A percentile compares a stretch with the other conserved stretches of the same genome.
Evolutionary conservation across 1,140 invertebrate genomes (phyloP).

Genomic region (Augochlora pura): DNA sequence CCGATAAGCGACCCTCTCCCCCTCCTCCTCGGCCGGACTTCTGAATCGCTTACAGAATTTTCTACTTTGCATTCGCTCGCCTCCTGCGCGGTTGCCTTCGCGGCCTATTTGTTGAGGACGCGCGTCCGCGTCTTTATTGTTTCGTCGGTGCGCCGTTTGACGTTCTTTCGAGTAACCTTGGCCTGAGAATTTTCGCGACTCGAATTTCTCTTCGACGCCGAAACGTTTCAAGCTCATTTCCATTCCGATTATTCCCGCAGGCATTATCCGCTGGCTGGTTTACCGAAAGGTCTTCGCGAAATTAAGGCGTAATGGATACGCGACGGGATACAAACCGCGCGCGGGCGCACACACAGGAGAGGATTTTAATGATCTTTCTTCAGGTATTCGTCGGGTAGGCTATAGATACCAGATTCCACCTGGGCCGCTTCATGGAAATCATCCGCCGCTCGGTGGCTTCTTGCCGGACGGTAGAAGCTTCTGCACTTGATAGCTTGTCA

Average conservation of each 20-base stretch:
- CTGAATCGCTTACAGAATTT: background rate
- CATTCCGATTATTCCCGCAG: constrained; percentile 46
- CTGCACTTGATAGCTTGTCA: constrained; percentile 44
- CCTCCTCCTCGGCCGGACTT: background rate
- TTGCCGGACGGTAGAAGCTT: constrained; percentile 59
- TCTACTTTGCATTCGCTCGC: background rate
- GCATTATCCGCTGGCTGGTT: constrained; percentile 49
- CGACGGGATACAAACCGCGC: constrained; percentile 59
- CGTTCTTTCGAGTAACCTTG: too few species aligned
- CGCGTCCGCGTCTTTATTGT: too few species aligned
- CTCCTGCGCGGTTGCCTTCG: too few species aligned
- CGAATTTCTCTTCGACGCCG: too few species aligned
- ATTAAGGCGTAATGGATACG: constrained; percentile 61
- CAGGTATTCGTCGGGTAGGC: constrained; percentile 62
- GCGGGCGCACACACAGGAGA: constrained; percentile 46
- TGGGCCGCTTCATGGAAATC: constrained; percentile 65
- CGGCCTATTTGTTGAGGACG: too few species aligned
- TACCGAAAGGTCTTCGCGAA: constrained; percentile 52
- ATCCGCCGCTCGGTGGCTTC: constrained; percentile 42
- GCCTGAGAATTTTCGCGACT: background rate
- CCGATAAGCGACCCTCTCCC: background rate
- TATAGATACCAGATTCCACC: constrained; percentile 77
- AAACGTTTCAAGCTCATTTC: constrained; percentile 26
- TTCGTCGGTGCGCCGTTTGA: too few species aligned
- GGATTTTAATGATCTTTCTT: constrained; percentile 66